These are phyloP conservation scores for Melanostigma gelatinosum DNA, from an alignment of 2,113 vertebrate genomes.

Conservation along the genomic window DNA sequence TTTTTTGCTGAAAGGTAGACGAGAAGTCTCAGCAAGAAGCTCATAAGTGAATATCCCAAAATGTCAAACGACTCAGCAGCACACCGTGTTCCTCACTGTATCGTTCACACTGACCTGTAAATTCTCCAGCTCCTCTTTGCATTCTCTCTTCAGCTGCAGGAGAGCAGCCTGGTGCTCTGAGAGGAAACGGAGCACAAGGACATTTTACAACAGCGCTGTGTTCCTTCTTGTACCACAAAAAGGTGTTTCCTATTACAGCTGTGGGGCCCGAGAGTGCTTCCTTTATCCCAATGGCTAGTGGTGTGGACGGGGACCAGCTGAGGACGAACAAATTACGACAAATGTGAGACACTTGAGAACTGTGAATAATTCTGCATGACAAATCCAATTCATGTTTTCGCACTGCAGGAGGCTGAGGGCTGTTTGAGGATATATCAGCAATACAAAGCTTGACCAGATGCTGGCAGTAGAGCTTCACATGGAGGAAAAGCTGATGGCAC, in stretches of 20 bases:
- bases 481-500: background rate
- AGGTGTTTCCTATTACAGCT: slow-evolving; percentile 18
- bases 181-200: slow-evolving; percentile 29
- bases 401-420: background rate
- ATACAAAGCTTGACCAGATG: slow-evolving; percentile 14
- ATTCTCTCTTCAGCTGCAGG: slow-evolving; percentile 94
- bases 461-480: slow-evolving; percentile 30
- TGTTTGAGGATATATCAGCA: background rate
- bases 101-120: slow-evolving; percentile 85
- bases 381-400: slow-evolving; percentile 6
- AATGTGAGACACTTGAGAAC: background rate
- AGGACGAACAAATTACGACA: background rate
- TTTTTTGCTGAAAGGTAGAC: background rate
- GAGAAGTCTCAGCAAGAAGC: background rate
- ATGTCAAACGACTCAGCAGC: background rate
- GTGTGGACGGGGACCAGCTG: background rate
- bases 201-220: background rate
- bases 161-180: slow-evolving; percentile 96
- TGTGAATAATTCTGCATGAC: background rate
- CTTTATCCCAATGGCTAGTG: background rate
- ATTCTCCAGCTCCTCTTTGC: slow-evolving; percentile 92
- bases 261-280: background rate
- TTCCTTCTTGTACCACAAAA: background rate
- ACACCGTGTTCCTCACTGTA: background rate
- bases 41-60: background rate